Percentiles rank a stretch among this genome's conserved stretches.
Evolutionary conservation across 2,113 vertebrate species (phyloP).

Genomic region (Sciurus niger): DNA sequence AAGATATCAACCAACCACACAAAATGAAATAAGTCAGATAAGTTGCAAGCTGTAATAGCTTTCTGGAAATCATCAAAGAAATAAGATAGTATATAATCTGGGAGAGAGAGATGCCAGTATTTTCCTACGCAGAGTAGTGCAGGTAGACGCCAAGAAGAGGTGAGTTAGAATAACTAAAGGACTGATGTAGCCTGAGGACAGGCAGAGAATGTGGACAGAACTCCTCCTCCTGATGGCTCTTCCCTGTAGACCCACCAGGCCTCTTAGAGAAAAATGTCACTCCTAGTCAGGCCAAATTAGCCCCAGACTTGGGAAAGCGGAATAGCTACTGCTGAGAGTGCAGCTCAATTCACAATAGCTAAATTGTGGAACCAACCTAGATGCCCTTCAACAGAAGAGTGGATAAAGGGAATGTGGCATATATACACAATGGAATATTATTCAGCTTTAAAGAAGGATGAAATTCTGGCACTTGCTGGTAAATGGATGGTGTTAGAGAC

Average conservation of each 20-base stretch:
- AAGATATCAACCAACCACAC: background rate
- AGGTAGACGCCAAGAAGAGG: background rate
- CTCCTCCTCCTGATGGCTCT: background rate
- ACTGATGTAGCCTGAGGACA: too few species aligned
- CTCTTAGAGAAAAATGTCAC: background rate
- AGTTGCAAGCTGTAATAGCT: background rate
- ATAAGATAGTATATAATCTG: background rate
- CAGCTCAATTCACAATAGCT: too few species aligned
- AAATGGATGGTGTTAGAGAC: too few species aligned
- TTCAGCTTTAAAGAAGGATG: too few species aligned
- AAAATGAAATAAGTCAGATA: background rate
- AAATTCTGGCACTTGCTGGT: too few species aligned
- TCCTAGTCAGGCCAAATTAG: background rate
- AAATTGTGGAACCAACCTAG: too few species aligned
- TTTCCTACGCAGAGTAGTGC: background rate
- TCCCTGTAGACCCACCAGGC: fast-evolving
- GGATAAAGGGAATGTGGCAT: too few species aligned
- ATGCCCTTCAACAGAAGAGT: too few species aligned
- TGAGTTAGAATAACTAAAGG: background rate
- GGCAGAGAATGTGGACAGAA: background rate
- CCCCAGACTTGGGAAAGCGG: background rate
- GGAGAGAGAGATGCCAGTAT: fast-evolving
- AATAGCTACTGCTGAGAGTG: background rate
- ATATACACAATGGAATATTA: too few species aligned
- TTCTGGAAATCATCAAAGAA: background rate